These are phyloP conservation scores for Uropetala carovei DNA, from an alignment of 2,888 invertebrate species.

Conservation along the genomic window DNA sequence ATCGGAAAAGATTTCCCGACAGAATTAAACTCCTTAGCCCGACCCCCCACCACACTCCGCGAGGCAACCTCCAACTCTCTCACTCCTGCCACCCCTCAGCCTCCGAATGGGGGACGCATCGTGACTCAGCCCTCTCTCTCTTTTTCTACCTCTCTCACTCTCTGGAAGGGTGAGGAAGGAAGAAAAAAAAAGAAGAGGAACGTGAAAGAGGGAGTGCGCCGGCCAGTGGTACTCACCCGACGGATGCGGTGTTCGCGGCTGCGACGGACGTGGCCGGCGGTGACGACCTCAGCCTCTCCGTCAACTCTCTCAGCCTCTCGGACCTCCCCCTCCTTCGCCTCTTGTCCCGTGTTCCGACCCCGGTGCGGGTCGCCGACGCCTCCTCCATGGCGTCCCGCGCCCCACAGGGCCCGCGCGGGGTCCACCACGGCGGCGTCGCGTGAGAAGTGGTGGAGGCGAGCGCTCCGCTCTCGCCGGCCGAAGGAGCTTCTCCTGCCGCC, in stretches of 20 bases:
- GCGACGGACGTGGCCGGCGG: constrained; percentile 23
- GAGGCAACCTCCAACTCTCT: neutral
- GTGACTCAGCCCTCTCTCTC: constrained; percentile 17
- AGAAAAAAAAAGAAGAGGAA: too few species aligned
- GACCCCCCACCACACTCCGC: neutral
- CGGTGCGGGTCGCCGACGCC: constrained; percentile 64
- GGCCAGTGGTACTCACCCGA: constrained; percentile 34
- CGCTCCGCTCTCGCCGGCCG: constrained; percentile 42
- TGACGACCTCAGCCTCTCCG: constrained; percentile 82
- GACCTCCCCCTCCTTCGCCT: constrained; percentile 80
- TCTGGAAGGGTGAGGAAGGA: neutral
- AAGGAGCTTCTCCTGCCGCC: constrained; percentile 55
- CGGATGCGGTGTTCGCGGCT: neutral
- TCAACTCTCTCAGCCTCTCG: constrained; percentile 85
- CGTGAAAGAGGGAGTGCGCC: neutral
- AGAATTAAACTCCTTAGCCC: constrained; percentile 48
- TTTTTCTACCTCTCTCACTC: neutral
- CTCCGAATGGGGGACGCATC: constrained; percentile 15
- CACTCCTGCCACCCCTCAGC: neutral
- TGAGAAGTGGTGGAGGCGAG: constrained; percentile 68
- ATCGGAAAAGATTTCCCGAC: constrained; percentile 18
- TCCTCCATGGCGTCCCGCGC: constrained; percentile 56
- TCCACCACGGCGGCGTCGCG: constrained; percentile 71
- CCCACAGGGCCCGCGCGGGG: constrained; percentile 51
- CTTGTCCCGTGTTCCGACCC: constrained; percentile 74